Percentiles rank a stretch among this genome's conserved stretches.
These are phyloP conservation scores for Chiloscyllium punctatum DNA, from an alignment of 2,797 vertebrate genomes.

Conservation along the genomic window DNA sequence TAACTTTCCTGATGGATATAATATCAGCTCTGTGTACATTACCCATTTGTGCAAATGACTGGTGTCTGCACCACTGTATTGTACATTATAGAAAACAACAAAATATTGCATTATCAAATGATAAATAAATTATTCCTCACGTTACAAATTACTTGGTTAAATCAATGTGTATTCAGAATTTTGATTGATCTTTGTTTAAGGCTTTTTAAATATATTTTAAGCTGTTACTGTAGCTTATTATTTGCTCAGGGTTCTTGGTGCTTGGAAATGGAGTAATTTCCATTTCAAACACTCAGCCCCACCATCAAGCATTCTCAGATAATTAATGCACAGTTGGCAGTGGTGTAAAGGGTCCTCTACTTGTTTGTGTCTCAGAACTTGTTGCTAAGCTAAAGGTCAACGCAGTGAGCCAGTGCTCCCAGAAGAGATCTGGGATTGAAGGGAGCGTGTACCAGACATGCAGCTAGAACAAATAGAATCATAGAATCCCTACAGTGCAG, in stretches of 20 bases:
- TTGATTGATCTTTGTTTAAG: not conserved
- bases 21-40: not conserved
- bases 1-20: not conserved
- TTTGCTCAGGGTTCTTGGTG: not conserved
- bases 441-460: not conserved
- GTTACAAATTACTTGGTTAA: not conserved
- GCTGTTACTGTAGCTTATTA: not conserved
- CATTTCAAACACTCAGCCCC: not conserved
- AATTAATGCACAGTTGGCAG: not conserved
- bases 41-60: not conserved
- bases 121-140: not conserved
- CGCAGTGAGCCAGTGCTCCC: not conserved
- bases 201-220: not conserved
- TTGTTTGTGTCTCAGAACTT: not conserved
- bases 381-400: not conserved
- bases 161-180: not conserved
- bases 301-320: not conserved
- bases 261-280: not conserved
- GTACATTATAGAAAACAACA: not conserved
- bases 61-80: not conserved
- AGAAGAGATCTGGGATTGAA: not conserved
- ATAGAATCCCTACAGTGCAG: no score
- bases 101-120: not conserved
- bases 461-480: not conserved
- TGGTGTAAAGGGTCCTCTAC: not conserved